Evolutionary conservation across 2,113 vertebrate genomes (phyloP).

Genomic region (Naja naja): DNA sequence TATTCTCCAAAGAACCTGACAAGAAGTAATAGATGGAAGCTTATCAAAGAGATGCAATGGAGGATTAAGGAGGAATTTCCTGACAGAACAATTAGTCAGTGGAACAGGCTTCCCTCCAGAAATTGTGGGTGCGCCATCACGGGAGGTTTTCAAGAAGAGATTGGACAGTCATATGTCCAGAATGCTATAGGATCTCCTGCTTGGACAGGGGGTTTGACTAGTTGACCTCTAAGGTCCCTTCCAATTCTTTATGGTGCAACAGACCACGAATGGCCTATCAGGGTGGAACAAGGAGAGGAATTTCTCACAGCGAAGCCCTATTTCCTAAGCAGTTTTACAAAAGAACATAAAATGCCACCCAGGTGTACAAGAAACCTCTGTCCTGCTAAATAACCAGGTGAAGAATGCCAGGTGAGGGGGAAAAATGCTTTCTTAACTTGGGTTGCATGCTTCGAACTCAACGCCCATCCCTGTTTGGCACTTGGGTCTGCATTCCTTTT

Average conservation of each 20-base stretch:
- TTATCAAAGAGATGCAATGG: too few relatives aligned
- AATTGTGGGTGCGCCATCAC: not conserved
- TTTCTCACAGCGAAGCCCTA: not conserved
- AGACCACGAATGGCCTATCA: not conserved
- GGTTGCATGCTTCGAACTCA: not conserved
- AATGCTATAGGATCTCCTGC: not conserved
- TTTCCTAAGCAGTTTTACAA: not conserved
- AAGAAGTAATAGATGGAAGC: not conserved
- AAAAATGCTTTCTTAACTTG: not conserved
- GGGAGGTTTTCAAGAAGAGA: not conserved
- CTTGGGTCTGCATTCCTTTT: not conserved
- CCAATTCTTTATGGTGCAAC: not conserved
- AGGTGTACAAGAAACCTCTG: not conserved
- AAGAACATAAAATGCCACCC: not conserved
- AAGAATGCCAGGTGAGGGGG: not conserved
- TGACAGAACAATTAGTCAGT: not conserved
- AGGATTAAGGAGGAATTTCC: too few relatives aligned
- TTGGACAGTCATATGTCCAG: rapidly evolving
- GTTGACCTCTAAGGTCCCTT: not conserved
- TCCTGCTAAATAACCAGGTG: not conserved
- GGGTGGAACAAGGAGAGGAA: not conserved
- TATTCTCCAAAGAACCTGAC: not conserved
- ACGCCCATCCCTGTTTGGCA: not conserved
- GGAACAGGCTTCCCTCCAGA: not conserved
- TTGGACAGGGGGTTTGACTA: not conserved